Evolutionary conservation across 1,140 invertebrate species (phyloP), one percentile per base, ranked within the genome.

Genomic region (Heliconius eleuchia): DNA sequence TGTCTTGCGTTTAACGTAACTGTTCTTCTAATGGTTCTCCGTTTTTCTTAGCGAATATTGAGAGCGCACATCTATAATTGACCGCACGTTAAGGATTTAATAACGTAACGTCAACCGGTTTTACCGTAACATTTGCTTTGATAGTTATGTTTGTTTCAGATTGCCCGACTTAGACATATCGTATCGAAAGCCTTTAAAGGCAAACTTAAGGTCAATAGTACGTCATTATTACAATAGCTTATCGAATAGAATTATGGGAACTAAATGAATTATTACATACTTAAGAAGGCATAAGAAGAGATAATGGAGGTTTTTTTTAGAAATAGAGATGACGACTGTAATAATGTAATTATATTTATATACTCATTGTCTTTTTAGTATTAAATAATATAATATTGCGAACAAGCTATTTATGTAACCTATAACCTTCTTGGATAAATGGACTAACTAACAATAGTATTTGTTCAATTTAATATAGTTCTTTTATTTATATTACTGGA

Each of bases 1-100:
- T 85, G 84, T 87, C 87, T 86, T 87, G 66, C 86, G 83, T 90
- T 92, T 91, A 88, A 89, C 85, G 85, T 92, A 92, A 92, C 90
- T 93, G 89, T 91, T 85, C 79, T 86, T 93, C 85, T 93, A 91
- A 92, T 93, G 88, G 89, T 70, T 83, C 50, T 87, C 77, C 83
- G 86, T 91, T 92, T 93, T 93, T 90, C 88, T 79, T 60, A 71
- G 66, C 72, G 39, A 75, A 80, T 84, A 91, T 85, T 82, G 82
- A 86, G 87, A 86, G 83, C 86, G 82, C 80, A 82, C 86, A 82
- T 87, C 88, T 89, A 91, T 92, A 88, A 91, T 91, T 89, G 89
- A 90, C 88, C 81, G 84, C 83, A 82, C 85, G 82, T 80, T 85
- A 83, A 82, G 80, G 83, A 85, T 88, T 85, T 84, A 87, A 87